phyloP scores from a whole-genome alignment of 2,113 vertebrate species.

The Oncorhynchus keta region DNA sequence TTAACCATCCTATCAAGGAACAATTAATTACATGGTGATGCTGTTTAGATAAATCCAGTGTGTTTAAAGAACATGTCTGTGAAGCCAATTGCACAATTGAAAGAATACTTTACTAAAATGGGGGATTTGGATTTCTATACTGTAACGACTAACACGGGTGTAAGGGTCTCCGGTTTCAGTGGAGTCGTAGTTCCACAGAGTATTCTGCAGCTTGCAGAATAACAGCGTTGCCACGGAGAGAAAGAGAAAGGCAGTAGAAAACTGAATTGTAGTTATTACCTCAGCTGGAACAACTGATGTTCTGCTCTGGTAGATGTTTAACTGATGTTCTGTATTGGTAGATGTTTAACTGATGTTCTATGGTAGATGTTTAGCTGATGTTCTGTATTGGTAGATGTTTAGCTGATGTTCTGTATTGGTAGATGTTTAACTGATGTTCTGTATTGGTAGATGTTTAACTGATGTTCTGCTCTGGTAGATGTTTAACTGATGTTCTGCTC shows the following conservation, averaged over 20 bases:
- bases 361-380: too few species aligned
- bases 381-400: too few species aligned
- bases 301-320: neutral
- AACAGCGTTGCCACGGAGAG: neutral
- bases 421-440: too few species aligned
- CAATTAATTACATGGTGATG: conserved; percentile 16
- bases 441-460: too few species aligned
- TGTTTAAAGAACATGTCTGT: neutral
- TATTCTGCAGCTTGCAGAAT: too few species aligned
- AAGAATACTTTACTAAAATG: neutral
- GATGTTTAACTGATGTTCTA: too few species aligned
- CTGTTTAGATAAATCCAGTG: neutral
- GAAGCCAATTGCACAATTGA: neutral
- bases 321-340: neutral
- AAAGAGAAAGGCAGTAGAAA: too few species aligned
- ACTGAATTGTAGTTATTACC: neutral
- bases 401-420: too few species aligned
- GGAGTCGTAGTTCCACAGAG: too few species aligned
- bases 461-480: too few species aligned
- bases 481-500: too few species aligned
- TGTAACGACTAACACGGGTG: neutral
- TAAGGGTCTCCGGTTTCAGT: neutral
- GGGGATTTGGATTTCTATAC: neutral
- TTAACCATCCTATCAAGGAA: conserved; percentile 30
- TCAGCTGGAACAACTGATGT: neutral